Conservation (phyloP, 2,888 invertebrate genomes). For the Zhuqinia jingwanae region DNA sequence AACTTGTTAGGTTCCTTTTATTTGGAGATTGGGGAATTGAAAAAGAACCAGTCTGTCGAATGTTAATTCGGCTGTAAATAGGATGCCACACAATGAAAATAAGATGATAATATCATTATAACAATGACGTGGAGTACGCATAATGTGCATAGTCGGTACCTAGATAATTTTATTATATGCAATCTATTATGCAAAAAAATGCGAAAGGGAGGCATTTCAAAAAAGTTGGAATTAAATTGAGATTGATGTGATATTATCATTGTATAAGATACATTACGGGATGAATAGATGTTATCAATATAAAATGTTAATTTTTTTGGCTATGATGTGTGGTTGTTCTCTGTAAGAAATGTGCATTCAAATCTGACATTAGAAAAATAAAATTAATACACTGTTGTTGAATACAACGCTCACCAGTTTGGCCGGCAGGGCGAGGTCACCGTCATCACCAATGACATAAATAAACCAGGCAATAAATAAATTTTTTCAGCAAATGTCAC, state of each 20-base stretch:
- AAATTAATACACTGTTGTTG: not conserved
- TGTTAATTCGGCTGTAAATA: constrained; percentile 22
- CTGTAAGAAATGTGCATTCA: no score
- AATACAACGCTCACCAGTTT: not conserved
- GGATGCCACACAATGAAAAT: constrained; percentile 12
- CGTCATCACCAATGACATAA: not conserved
- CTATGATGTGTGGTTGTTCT: no score
- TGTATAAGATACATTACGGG: no score
- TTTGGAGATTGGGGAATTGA: constrained; percentile 15
- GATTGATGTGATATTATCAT: no score
- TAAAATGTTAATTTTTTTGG: no score
- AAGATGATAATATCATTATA: not conserved
- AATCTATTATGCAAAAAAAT: constrained; percentile 24
- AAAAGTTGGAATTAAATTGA: constrained; percentile 2
- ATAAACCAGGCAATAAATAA: not conserved
- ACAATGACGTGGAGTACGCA: not conserved
- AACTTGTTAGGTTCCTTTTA: constrained; percentile 16
- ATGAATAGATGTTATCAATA: no score
- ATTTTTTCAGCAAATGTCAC: constrained; percentile 4
- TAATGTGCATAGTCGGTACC: not conserved
- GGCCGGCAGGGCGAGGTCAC: constrained; percentile 9
- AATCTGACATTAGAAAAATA: not conserved
- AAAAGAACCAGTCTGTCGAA: constrained; percentile 33
- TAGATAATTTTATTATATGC: not conserved
- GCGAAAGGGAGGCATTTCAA: not conserved